A percentile compares a stretch with the other conserved stretches of the same genome.
Evolutionary conservation across 2,888 invertebrate genomes (phyloP).

Genomic region (Anarsia innoxiella): DNA sequence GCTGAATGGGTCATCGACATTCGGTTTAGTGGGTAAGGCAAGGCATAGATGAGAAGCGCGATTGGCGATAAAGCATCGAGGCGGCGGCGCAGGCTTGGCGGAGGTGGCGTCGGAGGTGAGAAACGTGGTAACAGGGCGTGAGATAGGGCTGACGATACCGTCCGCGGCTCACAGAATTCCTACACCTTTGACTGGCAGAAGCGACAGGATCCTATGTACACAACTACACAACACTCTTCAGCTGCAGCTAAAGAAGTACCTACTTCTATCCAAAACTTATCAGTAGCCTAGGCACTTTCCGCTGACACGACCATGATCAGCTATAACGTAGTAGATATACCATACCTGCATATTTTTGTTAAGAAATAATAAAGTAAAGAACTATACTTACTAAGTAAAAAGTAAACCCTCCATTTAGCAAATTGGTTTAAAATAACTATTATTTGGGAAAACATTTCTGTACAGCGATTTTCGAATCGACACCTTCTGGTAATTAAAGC

Average conservation of each 20-base stretch:
- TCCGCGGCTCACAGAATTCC: constrained; percentile 19
- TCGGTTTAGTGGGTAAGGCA: constrained; percentile 54
- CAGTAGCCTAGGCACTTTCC: too few relatives aligned
- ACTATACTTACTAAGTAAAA: too few relatives aligned
- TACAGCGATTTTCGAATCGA: constrained; percentile 65
- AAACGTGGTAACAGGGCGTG: constrained; percentile 67
- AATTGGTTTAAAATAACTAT: constrained; percentile 53
- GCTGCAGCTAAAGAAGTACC: too few relatives aligned
- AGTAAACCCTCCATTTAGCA: constrained; percentile 33
- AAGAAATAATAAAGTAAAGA: too few relatives aligned
- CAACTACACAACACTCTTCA: background rate
- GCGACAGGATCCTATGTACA: constrained; percentile 1
- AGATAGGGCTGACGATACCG: constrained; percentile 58
- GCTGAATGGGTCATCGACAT: constrained; percentile 48
- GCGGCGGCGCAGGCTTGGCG: constrained; percentile 25
- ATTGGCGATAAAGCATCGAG: constrained; percentile 60
- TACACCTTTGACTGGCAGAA: constrained; percentile 11
- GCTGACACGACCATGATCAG: too few relatives aligned
- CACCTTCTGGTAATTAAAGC: constrained; percentile 66
- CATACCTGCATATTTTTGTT: too few relatives aligned
- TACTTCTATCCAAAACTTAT: too few relatives aligned
- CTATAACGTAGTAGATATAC: too few relatives aligned
- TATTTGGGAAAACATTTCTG: constrained; percentile 53
- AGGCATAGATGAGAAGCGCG: constrained; percentile 59
- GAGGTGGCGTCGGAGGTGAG: constrained; percentile 65